Evolutionary conservation across 2,888 invertebrate species (phyloP).

Genomic region (Dinocampus coccinellae): DNA sequence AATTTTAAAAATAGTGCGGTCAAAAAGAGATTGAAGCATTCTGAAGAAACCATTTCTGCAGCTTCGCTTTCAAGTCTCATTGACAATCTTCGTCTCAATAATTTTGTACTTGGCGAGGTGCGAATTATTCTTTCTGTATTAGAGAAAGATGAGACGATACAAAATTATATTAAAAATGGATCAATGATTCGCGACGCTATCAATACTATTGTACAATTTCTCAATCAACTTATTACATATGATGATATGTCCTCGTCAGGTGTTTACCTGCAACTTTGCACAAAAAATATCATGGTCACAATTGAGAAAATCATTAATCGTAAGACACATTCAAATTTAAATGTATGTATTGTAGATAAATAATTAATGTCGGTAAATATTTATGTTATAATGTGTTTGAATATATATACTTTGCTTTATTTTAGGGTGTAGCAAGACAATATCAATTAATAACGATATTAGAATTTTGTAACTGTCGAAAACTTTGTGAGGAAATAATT

Average conservation of each 20-base stretch:
- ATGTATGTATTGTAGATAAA: background rate
- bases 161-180: background rate
- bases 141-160: background rate
- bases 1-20: background rate
- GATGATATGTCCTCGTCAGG: background rate
- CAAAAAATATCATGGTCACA: background rate
- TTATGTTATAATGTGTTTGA: slow-evolving; percentile 50
- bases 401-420: background rate
- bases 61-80: background rate
- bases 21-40: background rate
- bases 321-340: background rate
- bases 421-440: slow-evolving; percentile 15
- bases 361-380: background rate
- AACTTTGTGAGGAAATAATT: slow-evolving; percentile 24
- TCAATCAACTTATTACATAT: background rate
- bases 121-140: background rate
- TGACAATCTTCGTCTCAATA: background rate
- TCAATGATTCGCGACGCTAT: background rate
- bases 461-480: slow-evolving; percentile 24
- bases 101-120: background rate
- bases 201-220: background rate
- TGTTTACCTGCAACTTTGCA: background rate
- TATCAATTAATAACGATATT: slow-evolving; percentile 2
- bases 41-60: background rate
- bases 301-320: background rate